Evolutionary conservation across 1,140 invertebrate species (phyloP), one percentile per base, ranked within the genome.

Genomic region (Musca domestica): DNA sequence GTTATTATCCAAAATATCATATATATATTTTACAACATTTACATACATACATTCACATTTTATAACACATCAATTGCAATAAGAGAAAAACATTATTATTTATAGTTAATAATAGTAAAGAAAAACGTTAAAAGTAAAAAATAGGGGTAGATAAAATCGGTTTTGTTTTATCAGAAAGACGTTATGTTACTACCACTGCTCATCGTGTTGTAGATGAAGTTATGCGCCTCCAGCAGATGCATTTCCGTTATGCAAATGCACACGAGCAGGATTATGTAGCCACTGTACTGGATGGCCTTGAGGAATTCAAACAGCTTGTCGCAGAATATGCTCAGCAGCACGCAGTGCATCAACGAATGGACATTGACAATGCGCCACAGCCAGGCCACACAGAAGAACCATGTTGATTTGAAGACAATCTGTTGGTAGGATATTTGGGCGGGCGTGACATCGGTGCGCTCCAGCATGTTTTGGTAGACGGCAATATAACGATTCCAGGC

Each of bases 401-500:
- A 86, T 0, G 86, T 84, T 2, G 89, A 79, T 71, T 82, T 85
- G 69, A 88, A 88, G 17, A 84, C 82, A 61, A 76, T 83, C 70
- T 84, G 85, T 72, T 89, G 88, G 68, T 84, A 81, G 19, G 79
- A 72, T 68, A 81, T 83, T 76, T 84, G 85, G 25, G 71, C 74
- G 12, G 67, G 71, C 52, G 78, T 84, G n/a, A 86, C 83, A 64
- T 85, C 80, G 14, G 86, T 84, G 15, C 85, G 84, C 74, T 93
- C 91, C 12, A 93, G 74, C 67, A 92, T 81, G 70, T 91, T 86
- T 72, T 92, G 90, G 75, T 93, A 94, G 1, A 91, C 76, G 56
- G 88, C 87, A 72, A 93, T 92, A 69, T 92, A 92, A 12, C 91
- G 86, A 83, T 94, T 93, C 92, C 92, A 94, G 3, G 88, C 87